A percentile compares a stretch with the other conserved stretches of the same genome.
Conservation (phyloP, 2,888 invertebrate genomes). For the Panopea generosa region DNA sequence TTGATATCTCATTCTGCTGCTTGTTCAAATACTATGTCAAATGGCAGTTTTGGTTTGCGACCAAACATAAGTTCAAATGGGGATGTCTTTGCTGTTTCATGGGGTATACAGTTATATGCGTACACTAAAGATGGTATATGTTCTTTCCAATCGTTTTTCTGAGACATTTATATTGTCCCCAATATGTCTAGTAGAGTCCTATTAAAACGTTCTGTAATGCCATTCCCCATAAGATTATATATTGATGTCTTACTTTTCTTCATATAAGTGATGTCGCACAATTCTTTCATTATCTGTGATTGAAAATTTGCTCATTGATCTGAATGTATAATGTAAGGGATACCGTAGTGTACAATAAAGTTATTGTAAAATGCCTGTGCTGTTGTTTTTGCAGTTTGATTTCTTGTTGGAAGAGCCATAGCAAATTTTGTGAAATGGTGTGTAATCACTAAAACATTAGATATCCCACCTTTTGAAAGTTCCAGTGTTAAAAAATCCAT, state of each 20-base stretch:
- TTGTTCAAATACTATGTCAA: constrained; percentile 28
- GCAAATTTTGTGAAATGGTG: constrained; percentile 2
- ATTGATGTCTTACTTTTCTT: constrained; percentile 4
- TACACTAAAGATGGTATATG: constrained; percentile 1
- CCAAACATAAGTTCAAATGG: constrained; percentile 8
- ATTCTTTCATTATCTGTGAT: neutral
- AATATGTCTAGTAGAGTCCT: constrained; percentile 13
- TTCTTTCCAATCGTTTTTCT: constrained; percentile 18
- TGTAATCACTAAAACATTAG: constrained; percentile 3
- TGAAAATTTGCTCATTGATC: constrained; percentile 12
- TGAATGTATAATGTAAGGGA: neutral
- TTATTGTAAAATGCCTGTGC: constrained; percentile 3
- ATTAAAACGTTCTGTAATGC: constrained; percentile 1
- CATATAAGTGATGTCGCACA: constrained; percentile 1
- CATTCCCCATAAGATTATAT: constrained; percentile 4
- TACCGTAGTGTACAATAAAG: constrained; percentile 6
- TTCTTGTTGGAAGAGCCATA: neutral
- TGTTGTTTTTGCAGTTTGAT: constrained; percentile 14
- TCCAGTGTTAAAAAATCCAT: constrained; percentile 9
- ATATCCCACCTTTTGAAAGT: neutral
- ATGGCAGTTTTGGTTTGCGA: constrained; percentile 18
- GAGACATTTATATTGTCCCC: constrained; percentile 1
- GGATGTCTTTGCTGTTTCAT: neutral
- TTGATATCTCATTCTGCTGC: neutral
- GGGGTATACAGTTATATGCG: constrained; percentile 3